Conservation (phyloP, 2,797 vertebrate genomes). For the Falco peregrinus region DNA sequence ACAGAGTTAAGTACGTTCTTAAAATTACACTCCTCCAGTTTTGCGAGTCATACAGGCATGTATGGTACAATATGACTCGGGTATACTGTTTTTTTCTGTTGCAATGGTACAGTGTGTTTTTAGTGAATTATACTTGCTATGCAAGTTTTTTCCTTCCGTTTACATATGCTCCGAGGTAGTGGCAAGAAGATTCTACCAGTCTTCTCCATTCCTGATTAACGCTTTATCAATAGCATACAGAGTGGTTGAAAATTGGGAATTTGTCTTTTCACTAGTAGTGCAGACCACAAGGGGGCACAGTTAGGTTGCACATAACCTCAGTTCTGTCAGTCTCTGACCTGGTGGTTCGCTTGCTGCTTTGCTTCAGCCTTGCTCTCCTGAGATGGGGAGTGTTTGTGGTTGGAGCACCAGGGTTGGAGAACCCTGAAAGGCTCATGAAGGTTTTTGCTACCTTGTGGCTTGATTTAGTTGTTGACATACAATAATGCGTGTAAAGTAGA, state of each 20-base stretch:
- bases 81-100: not conserved
- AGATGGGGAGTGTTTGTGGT: not conserved
- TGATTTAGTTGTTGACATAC: not conserved
- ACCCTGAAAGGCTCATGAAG: not conserved
- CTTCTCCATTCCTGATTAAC: not conserved
- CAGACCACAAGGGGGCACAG: constrained; percentile 23
- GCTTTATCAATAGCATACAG: not conserved
- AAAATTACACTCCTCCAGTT: not conserved
- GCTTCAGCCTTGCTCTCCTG: not conserved
- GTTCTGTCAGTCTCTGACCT: not conserved
- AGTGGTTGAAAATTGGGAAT: not conserved
- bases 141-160: not conserved
- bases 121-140: not conserved
- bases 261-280: not conserved
- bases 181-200: not conserved
- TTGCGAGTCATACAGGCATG: not conserved
- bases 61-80: not conserved
- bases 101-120: not conserved
- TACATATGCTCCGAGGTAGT: not conserved
- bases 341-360: not conserved
- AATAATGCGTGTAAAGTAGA: not conserved
- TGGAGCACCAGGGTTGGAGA: not conserved
- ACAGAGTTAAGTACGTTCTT: not conserved
- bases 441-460: not conserved
- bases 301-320: not conserved